Percentiles rank a stretch among this genome's conserved stretches.
These are phyloP conservation scores for Ochlodes sylvanus DNA, from an alignment of 2,888 invertebrate genomes.

Conservation along the genomic window DNA sequence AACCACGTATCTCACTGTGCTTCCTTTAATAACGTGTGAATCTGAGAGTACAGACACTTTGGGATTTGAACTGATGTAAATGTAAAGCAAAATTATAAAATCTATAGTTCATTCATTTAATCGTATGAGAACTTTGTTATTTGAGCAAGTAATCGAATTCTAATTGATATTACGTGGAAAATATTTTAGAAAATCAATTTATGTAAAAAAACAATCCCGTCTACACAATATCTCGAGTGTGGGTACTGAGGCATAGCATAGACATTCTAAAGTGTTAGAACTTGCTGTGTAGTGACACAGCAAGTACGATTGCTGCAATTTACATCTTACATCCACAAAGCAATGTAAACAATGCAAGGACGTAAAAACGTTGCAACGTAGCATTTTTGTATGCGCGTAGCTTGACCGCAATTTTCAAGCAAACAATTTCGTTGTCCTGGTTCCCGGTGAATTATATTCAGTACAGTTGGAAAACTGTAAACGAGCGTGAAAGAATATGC, in stretches of 20 bases:
- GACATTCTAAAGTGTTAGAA: too few relatives aligned
- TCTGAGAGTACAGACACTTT: background rate
- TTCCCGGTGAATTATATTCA: conserved; percentile 22
- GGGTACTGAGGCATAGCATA: too few relatives aligned
- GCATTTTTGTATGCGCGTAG: conserved; percentile 12
- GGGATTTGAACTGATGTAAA: background rate
- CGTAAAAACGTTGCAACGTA: conserved; percentile 5
- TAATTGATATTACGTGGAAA: too few relatives aligned
- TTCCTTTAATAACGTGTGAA: background rate
- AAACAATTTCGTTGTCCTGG: conserved; percentile 29
- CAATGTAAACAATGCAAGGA: conserved; percentile 20
- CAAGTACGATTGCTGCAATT: conserved; percentile 5
- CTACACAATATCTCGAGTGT: too few relatives aligned
- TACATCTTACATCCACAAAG: conserved; percentile 18
- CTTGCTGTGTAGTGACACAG: too few relatives aligned
- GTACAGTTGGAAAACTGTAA: conserved; percentile 20
- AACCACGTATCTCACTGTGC: background rate
- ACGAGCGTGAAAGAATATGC: conserved; percentile 2
- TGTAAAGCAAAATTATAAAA: background rate
- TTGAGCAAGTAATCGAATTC: too few relatives aligned
- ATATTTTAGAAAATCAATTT: too few relatives aligned
- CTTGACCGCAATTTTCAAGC: conserved; percentile 29
- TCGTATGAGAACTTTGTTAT: too few relatives aligned
- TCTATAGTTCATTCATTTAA: too few relatives aligned
- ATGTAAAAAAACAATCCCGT: too few relatives aligned